A percentile compares a stretch with the other conserved stretches of the same genome.
Evolutionary conservation across 1,140 invertebrate genomes (phyloP).

Genomic region (Helicoverpa armigera): DNA sequence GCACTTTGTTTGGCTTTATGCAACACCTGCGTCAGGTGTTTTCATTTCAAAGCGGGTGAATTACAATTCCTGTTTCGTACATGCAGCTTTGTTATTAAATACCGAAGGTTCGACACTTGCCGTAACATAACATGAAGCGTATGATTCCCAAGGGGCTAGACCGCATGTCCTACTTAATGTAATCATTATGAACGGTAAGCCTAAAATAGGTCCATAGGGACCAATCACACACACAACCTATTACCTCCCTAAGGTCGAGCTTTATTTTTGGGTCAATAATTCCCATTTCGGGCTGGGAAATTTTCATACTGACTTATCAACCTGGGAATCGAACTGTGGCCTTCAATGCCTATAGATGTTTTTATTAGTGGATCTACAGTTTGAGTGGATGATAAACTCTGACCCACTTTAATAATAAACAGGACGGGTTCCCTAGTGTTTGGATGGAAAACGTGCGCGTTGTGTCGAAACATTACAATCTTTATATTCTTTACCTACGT

Average conservation of each 20-base stretch:
- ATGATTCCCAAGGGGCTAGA: not conserved
- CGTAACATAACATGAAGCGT: slow-evolving; percentile 4
- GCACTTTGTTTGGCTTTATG: slow-evolving; percentile 33
- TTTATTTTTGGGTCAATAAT: not conserved
- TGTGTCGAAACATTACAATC: slow-evolving; percentile 31
- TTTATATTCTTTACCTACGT: slow-evolving; percentile 30
- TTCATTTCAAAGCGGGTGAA: slow-evolving; percentile 36
- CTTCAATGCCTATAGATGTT: slow-evolving; percentile 8
- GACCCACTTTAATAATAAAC: slow-evolving; percentile 47
- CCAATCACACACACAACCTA: slow-evolving; percentile 11
- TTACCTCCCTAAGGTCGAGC: not conserved
- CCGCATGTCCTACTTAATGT: slow-evolving; percentile 2
- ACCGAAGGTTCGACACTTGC: not conserved
- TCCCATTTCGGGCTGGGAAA: not conserved
- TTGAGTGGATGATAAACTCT: slow-evolving; percentile 40
- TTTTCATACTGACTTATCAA: not conserved
- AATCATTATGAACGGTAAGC: slow-evolving; percentile 19
- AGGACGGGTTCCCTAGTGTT: slow-evolving; percentile 33
- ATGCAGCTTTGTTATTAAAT: slow-evolving; percentile 30
- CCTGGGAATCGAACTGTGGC: slow-evolving; percentile 6
- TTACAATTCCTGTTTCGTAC: slow-evolving; percentile 40
- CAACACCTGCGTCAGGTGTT: slow-evolving; percentile 49
- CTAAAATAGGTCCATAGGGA: slow-evolving; percentile 1
- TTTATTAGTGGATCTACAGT: slow-evolving; percentile 23
- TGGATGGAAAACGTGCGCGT: slow-evolving; percentile 2